Base-by-base conservation (phyloP, 1,140 invertebrate genomes). In the Nasonia longicornis region DNA sequence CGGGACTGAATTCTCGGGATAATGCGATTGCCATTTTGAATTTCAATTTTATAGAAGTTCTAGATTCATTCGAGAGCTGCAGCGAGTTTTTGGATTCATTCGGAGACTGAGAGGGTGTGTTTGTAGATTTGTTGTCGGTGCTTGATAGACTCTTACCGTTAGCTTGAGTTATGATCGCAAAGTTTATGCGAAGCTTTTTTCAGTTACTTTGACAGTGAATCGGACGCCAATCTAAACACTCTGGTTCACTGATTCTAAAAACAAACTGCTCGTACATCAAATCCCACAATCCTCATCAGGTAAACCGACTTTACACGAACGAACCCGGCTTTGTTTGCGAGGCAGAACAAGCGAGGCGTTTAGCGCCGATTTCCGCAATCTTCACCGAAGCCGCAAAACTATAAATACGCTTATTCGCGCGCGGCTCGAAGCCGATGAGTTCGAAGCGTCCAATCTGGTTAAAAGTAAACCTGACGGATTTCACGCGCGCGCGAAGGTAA, bases 321-420 rank as follows among this genome's bases (percentile, higher is more conserved):
- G 10, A 67, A 67, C 31, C 26, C 20, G 66, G 66, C 22, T 22
- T 67, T 67, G 66, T 67, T 67, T 2, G n/a, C 66, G 29, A 67
- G 38, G 3, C 12, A 7, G n/a, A 67, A 67, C 29, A 67, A 67
- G 10, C n/a, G 66, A 35, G 0, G 66, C 29, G 20, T 67, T 67
- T 67, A 12, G 11, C n/a, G 12, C 22, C 26, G 26, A 67, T 67
- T 22, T 31, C 31, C 31, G 20, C 29, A n/a, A 31, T 70, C 48
- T 52, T 52, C 16, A 16, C 48, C 48, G 48, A 20, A 16, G 12
- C 67, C 67, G 14, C 31, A 14, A 70, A 70, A 35, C 67, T 70
- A 70, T 70, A 70, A 70, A 70, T 70, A 70, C 14, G 2, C 31
- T 14, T 70, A 31, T 38, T 70, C 31, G 67, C 67, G 7, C 26